Conservation (phyloP, 2,797 vertebrate species). For the Synaphobranchus kaupii region DNA sequence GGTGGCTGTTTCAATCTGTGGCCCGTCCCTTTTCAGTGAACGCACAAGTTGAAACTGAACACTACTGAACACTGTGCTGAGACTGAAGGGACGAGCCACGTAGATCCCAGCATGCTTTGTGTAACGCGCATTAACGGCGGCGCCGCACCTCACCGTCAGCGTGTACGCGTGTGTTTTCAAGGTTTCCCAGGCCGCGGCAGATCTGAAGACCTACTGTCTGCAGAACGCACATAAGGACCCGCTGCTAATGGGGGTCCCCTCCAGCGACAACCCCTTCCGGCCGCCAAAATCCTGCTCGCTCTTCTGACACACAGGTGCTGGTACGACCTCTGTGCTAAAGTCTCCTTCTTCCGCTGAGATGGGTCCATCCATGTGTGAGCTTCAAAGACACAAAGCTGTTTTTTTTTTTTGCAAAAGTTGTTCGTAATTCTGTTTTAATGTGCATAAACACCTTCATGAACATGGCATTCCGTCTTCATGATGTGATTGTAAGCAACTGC, state of each 20-base stretch:
- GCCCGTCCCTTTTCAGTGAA: background rate
- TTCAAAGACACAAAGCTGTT: background rate
- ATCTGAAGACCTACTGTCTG: constrained; percentile 75
- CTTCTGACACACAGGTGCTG: constrained; percentile 41
- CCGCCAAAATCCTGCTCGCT: constrained; percentile 77
- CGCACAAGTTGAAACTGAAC: background rate
- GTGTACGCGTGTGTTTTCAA: constrained; percentile 38
- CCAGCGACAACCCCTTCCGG: constrained; percentile 77
- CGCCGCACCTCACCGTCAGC: background rate
- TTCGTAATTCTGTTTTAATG: background rate
- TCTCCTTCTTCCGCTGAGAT: background rate
- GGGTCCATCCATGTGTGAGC: background rate
- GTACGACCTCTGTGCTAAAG: background rate
- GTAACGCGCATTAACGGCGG: background rate
- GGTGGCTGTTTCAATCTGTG: background rate
- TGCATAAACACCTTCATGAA: background rate
- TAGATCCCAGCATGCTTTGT: background rate
- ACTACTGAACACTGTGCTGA: background rate
- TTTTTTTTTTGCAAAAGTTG: background rate
- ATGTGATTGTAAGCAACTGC: background rate
- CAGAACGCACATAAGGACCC: constrained; percentile 78
- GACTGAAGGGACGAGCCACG: background rate
- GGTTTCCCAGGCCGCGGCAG: constrained; percentile 75
- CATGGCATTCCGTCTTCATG: background rate
- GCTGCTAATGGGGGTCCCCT: constrained; percentile 74